phyloP scores from a whole-genome alignment of 2,888 invertebrate genomes.

The Epiperipatus broadwayi region DNA sequence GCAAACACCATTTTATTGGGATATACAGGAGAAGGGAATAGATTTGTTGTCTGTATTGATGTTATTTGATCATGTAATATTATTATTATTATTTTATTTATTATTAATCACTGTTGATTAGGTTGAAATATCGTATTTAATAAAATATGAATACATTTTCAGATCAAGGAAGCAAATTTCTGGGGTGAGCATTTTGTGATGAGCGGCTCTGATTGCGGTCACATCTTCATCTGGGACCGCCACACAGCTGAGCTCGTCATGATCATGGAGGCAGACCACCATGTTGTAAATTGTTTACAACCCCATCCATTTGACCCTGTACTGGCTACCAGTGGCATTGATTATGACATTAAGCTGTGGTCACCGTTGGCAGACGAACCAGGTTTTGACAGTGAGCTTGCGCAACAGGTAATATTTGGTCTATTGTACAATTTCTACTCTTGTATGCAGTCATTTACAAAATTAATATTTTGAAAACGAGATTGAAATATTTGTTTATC shows the following conservation, averaged over 20 bases:
- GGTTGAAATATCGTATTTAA: too few species aligned
- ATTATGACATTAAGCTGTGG: constrained; percentile 68
- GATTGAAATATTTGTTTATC: too few species aligned
- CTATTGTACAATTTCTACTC: too few species aligned
- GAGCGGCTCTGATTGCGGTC: constrained; percentile 75
- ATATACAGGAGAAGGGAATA: too few species aligned
- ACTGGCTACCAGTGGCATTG: constrained; percentile 65
- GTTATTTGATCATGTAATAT: too few species aligned
- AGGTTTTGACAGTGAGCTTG: constrained; percentile 40
- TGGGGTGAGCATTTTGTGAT: constrained; percentile 61
- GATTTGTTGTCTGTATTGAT: too few species aligned
- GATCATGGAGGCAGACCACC: constrained; percentile 56
- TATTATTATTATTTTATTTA: too few species aligned
- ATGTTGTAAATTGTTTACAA: constrained; percentile 60
- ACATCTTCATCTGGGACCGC: constrained; percentile 62
- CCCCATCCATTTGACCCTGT: constrained; percentile 56
- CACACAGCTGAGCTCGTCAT: constrained; percentile 47
- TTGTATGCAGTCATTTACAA: too few species aligned
- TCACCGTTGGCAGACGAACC: constrained; percentile 43
- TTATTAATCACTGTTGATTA: too few species aligned
- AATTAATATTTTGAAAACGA: too few species aligned
- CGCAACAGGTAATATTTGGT: constrained; percentile 46
- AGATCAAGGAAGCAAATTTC: constrained; percentile 68
- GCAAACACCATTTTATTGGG: too few species aligned
- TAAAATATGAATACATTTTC: too few species aligned